Base-by-base conservation (phyloP, 2,888 invertebrate species). In the Melanophora roralis region DNA sequence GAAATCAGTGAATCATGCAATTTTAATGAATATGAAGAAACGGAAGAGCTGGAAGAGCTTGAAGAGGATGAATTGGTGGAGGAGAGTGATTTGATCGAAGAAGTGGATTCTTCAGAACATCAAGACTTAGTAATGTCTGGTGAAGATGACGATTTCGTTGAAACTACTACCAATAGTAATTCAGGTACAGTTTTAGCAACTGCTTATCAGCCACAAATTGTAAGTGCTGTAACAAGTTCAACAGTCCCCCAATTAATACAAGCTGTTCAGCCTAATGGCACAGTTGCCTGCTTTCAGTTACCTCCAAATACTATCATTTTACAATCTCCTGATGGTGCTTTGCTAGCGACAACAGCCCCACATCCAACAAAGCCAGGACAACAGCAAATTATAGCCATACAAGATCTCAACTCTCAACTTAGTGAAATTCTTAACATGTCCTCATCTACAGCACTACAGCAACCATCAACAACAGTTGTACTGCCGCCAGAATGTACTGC, bases 231-330 rank as follows among this genome's bases (percentile, higher is more conserved):
- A 68, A 51, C 81, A 81, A 76, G 43, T 78, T 38, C 79, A 11
- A 19, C 53, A 75, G 7, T 84, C 11, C 55, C 82, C 14, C 81
- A 84, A 76, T 75, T 78, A 51, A 81, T 88, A 77, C 88, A 88
- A 79, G 86, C 88, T 5, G 85, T 88, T 71, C 86, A 85, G 71
- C 86, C 88, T 8, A 88, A 88, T 55, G 88, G 88, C 16, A 86
- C 86, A 1, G 86, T 88, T 14, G 85, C 88, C 57, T 88, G 88
- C 75, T 86, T 88, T 27, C 88, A 88, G 78, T 80, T 88, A 78
- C 88, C 88, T 43, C 83, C 88, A 14, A 88, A 88, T 47, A 88
- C 88, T 1, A 88, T 88, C 74, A 60, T 88, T 67, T 82, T 88
- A 72, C 87, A 87, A 19, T 85, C 88, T n/a, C 82, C 87, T 27